Base-by-base conservation (phyloP, 2,113 vertebrate species). In the Prunella fulvescens region DNA sequence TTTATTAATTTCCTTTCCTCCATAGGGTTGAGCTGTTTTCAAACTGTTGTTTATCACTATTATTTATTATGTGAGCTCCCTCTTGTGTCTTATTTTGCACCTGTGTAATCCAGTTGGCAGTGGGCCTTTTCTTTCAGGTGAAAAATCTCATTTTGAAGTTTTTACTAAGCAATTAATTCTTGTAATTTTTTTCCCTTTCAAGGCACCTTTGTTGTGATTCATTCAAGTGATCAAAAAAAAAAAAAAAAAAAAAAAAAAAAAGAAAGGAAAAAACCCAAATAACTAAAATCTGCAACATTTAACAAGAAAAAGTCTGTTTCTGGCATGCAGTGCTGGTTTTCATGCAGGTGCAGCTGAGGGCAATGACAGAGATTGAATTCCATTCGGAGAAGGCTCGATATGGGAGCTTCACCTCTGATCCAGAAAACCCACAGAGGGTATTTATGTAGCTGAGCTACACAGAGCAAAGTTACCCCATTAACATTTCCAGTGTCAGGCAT, bases 31-130 rank as follows among this genome's bases (percentile, higher is more conserved):
- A 69, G 66, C 47, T 80, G 51, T 42, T 92, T 92, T 88, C 72
- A 81, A 70, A 83, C 40, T 48, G 28, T 66, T 91, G 77, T 95
- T 96, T 96, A 91, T 53, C 57, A 16, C 51, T 80, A 35, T 96
- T 94, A 93, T 94, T 96, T 95, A 96, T 96, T 83, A 96, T 94
- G 48, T 94, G 95, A 96, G 95, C 95, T 97, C 93, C 96, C 96
- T 95, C 96, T 96, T 95, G 93, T 97, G 95, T 97, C 88, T 95
- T 93, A 44, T 56, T 92, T 90, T 93, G 88, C 88, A 96, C 94
- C 85, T 94, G 69, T 92, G 70, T 83, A 78, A 78, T 40, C 45
- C 51, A 81, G 28, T 86, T 90, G 47, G 72, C 87, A 26, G 19
- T 1, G 2, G 35, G 54, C 58, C 29, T 90, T 90, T 77, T 56